phyloP scores from a whole-genome alignment of 2,888 invertebrate species.

The Oscheius sp. region DNA sequence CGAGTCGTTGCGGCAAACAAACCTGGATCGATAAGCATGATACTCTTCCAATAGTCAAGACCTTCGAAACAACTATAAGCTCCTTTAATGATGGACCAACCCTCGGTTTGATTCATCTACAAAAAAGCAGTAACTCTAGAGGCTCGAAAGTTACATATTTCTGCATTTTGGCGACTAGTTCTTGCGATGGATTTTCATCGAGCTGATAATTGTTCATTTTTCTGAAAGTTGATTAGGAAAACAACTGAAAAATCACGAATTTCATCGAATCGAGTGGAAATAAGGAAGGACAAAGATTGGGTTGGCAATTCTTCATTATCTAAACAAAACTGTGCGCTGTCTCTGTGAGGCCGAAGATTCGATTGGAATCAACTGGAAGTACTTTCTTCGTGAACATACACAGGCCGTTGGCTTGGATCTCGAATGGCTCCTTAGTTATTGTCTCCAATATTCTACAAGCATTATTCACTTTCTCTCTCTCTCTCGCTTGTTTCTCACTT shows the following conservation, averaged over 20 bases:
- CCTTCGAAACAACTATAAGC: neutral
- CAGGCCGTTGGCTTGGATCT: slow-evolving; percentile 5
- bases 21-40: neutral
- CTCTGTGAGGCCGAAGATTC: slow-evolving; percentile 8
- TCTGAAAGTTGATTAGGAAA: neutral
- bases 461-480: neutral
- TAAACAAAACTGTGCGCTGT: slow-evolving; percentile 18
- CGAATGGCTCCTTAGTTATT: neutral
- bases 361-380: neutral
- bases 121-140: neutral
- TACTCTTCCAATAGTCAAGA: neutral
- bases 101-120: neutral
- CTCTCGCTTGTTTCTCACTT: neutral
- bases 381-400: slow-evolving; percentile 4
- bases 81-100: neutral
- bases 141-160: no score
- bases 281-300: no score
- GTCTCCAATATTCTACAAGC: slow-evolving; percentile 4
- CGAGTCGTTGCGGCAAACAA: no score
- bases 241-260: neutral
- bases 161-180: neutral
- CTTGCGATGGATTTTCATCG: neutral
- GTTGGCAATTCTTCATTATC: no score
- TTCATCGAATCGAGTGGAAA: neutral
- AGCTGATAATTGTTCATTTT: neutral